phyloP scores from a whole-genome alignment of 2,797 vertebrate species.

The Chelon labrosus region DNA sequence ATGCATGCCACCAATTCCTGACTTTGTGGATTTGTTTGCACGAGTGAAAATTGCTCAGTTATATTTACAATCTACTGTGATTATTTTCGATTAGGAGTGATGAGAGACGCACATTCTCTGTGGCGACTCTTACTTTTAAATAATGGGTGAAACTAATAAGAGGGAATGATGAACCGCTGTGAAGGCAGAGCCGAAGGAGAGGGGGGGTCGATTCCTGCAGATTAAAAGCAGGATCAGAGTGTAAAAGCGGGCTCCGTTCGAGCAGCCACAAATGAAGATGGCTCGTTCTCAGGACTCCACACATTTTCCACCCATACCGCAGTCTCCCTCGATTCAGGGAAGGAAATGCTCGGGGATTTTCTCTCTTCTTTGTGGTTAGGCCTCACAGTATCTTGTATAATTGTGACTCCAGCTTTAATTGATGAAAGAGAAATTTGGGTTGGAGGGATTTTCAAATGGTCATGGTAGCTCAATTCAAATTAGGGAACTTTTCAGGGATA shows the following conservation, averaged over 20 bases:
- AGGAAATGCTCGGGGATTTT: conserved; percentile 65
- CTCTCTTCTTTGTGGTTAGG: conserved; percentile 60
- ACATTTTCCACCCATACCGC: conserved; percentile 72
- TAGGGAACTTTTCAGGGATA: conserved; percentile 35
- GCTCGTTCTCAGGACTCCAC: conserved; percentile 63
- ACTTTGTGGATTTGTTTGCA: conserved; percentile 66
- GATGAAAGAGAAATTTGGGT: conserved; percentile 66
- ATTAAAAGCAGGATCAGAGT: conserved; percentile 66
- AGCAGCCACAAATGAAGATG: conserved; percentile 70
- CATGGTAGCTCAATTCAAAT: conserved; percentile 36
- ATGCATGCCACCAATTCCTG: conserved; percentile 65
- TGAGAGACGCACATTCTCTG: conserved; percentile 58
- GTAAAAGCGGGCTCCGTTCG: conserved; percentile 62
- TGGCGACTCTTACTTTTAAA: conserved; percentile 47
- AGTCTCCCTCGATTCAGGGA: conserved; percentile 59
- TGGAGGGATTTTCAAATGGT: conserved; percentile 52
- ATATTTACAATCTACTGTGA: conserved; percentile 65
- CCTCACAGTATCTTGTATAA: conserved; percentile 69
- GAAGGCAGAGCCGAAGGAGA: conserved; percentile 34
- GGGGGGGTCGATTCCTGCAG: conserved; percentile 50
- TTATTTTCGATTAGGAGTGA: conserved; percentile 64
- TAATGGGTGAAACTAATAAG: conserved; percentile 71
- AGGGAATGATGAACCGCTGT: conserved; percentile 42
- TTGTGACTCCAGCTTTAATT: conserved; percentile 66
- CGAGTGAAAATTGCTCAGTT: conserved; percentile 58